Base-by-base conservation (phyloP, 2,888 invertebrate genomes). In the Drosophila flavopinicola region DNA sequence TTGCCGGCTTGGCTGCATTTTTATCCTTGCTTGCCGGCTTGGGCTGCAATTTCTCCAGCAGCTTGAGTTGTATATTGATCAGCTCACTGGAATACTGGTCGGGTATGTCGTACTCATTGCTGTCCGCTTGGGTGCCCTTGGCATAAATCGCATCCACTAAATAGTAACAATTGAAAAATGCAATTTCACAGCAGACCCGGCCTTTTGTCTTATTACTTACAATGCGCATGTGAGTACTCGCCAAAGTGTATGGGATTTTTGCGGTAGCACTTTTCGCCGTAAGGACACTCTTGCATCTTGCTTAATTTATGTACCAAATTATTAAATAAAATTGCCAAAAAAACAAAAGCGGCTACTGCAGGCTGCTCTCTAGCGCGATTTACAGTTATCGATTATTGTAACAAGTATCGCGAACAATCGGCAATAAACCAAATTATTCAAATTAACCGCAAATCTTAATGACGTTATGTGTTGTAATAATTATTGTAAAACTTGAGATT, bases 181-280 rank as follows among this genome's bases (percentile, higher is more conserved):
- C 6, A 1, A n/a, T 24, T 24, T 6, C 0, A 13, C 25, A 27
- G 11, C n/a, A n/a, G n/a, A n/a, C n/a, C n/a, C n/a, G n/a, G n/a
- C n/a, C n/a, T 23, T 23, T 0, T 3, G 4, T 10, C 6, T 6
- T 33, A 17, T 33, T 10, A 49, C 82, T 74, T 92, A 96, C 96
- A 93, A 88, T 96, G 95, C 6, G 94, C 93, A 92, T 98, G 98
- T 29, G 93, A 93, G 90, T 93, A 97, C 90, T 97, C 95, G 63
- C 93, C 93, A 66, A 97, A 95, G 91, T 98, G 98, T 57, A 94
- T 93, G 0, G 96, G 96, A 92, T 97, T 97, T 82, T 94, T 93
- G 49, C 98, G 93, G 85, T 95, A 97, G 87, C 98, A 98, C 74
- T 93, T 93, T 24, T 94, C 93, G 6, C 94, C 95, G 90, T 95